These are phyloP conservation scores for Carabus problematicus DNA, from an alignment of 2,888 invertebrate genomes.

Conservation along the genomic window DNA sequence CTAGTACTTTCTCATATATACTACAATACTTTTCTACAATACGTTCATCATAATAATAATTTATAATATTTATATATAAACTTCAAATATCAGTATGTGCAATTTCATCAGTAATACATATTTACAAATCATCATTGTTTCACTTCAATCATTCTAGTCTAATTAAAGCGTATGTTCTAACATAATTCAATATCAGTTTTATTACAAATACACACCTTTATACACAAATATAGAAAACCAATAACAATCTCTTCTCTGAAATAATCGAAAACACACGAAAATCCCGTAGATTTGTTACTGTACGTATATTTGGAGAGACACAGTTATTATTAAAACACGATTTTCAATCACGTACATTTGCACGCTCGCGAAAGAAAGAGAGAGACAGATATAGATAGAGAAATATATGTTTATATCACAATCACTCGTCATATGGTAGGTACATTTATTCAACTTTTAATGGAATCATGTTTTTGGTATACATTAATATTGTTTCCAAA, in stretches of 20 bases:
- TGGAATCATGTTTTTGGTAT: not conserved
- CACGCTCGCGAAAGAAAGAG: not conserved
- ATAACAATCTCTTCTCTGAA: not conserved
- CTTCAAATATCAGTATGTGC: constrained; percentile 32
- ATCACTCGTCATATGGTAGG: constrained; percentile 1
- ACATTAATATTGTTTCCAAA: constrained; percentile 14
- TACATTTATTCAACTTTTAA: not conserved
- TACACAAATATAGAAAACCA: not conserved
- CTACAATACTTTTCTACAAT: constrained; percentile 11
- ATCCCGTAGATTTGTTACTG: not conserved
- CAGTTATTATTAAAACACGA: constrained; percentile 14
- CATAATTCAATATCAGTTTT: not conserved
- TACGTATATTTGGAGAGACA: not conserved
- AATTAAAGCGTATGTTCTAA: constrained; percentile 28
- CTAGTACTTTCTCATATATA: not conserved
- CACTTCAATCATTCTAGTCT: constrained; percentile 27
- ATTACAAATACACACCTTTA: not conserved
- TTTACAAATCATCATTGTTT: constrained; percentile 30
- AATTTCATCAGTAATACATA: constrained; percentile 17
- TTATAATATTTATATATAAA: constrained; percentile 31
- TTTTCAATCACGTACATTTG: constrained; percentile 1
- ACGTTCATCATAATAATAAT: constrained; percentile 24
- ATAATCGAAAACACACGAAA: not conserved
- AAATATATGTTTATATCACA: constrained; percentile 3
- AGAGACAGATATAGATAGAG: too few relatives aligned